Base-by-base conservation (phyloP, 2,113 vertebrate genomes). In the Myrmecobius fasciatus region DNA sequence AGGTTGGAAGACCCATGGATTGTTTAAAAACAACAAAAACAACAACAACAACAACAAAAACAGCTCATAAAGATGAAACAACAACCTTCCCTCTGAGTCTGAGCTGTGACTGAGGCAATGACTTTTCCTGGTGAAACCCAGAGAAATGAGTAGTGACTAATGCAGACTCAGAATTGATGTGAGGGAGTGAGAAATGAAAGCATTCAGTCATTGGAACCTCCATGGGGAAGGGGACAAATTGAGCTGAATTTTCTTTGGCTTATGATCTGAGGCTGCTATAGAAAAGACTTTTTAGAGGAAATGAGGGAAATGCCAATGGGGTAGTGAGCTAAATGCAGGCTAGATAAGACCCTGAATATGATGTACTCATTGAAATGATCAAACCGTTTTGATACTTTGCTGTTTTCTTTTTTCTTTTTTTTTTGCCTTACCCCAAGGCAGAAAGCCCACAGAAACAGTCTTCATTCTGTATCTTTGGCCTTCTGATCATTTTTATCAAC, bases 271-370 rank as follows among this genome's bases (percentile, higher is more conserved):
- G 95, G 95, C 96, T 97, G 96, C 94, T 97, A 91, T 90, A 97
- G 97, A 96, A 96, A 97, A 98, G 96, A 94, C 60, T 97, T 98
- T 98, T 98, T 98, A 96, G 95, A 97, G 97, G 97, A 98, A 98
- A 97, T 97, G 96, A 98, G 95, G 94, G 95, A 97, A 97, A 97
- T 96, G 97, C 97, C 97, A 98, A 97, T 91, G 93, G 93, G 93
- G 92, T 93, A 92, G 95, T 90, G 92, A 97, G 93, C 91, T 94
- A 91, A 95, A 60, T 95, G 97, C 92, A 93, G 91, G 96, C 91
- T 22, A 97, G 97, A 98, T 97, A 97, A 95, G 93, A 89, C 93
- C 90, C 92, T 95, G 94, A 95, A 94, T 92, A 95, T 91, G 92
- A 95, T 60, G 95, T 97, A 43, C 95, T 96, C 75, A 92, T 92